Evolutionary conservation across 2,113 vertebrate genomes (phyloP).

Genomic region (Eubucco bourcierii): DNA sequence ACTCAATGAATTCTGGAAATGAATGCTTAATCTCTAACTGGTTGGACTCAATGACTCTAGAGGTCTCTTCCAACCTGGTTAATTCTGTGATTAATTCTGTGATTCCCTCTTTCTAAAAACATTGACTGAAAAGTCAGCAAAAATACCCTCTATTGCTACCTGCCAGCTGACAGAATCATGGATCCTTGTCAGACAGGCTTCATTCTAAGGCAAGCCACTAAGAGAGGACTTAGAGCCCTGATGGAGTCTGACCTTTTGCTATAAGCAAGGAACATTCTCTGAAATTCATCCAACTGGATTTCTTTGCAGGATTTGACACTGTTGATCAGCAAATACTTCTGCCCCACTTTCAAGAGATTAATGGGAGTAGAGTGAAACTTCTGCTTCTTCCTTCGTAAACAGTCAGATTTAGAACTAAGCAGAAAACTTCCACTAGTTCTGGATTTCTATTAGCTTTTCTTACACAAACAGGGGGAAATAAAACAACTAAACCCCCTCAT

Average conservation of each 20-base stretch:
- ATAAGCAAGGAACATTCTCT: constrained; percentile 31
- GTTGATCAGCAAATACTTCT: constrained; percentile 48
- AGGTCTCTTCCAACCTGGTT: too few relatives aligned
- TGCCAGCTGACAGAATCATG: not conserved
- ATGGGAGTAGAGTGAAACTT: not conserved
- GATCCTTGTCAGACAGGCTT: constrained; percentile 32
- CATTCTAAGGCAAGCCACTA: constrained; percentile 16
- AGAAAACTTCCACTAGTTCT: not conserved
- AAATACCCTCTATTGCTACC: not conserved
- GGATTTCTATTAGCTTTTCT: not conserved
- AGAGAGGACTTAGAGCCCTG: not conserved
- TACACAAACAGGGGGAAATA: accelerated
- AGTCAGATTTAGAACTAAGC: not conserved
- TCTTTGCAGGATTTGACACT: constrained; percentile 33
- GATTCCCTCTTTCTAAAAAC: not conserved
- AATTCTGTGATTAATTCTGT: too few relatives aligned
- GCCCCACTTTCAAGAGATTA: constrained; percentile 33
- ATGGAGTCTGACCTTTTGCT: not conserved
- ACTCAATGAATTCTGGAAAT: not conserved
- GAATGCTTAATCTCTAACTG: not conserved
- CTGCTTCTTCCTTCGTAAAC: not conserved
- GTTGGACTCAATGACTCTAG: too few relatives aligned
- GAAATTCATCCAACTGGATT: constrained; percentile 31
- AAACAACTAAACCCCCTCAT: not conserved
- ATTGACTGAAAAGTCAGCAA: not conserved